Evolutionary conservation across 1,140 invertebrate species (phyloP), one percentile per base, ranked within the genome.

Genomic region (Epicauta chinensis): DNA sequence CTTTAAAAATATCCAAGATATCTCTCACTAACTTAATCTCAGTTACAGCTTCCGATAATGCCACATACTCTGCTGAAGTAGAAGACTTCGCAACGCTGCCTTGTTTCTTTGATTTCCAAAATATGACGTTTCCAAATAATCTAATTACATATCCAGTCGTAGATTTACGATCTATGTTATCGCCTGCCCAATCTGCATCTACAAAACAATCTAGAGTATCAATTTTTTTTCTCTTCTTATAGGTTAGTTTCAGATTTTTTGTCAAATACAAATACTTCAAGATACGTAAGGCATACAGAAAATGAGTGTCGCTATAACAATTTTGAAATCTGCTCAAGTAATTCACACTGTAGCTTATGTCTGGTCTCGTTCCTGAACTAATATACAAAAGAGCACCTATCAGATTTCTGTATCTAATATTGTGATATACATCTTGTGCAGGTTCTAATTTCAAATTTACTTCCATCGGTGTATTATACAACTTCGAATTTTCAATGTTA

Each of bases 151-250:
- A 65, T 50, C 66, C 65, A 15, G 64, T 53, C 17, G 66, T 70
- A 42, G 62, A 71, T 48, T 70, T 70, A 52, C 66, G 59, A 58
- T 71, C 63, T 9, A 60, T 13, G 58, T 56, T 64, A 62, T 71
- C 69, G 51, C 61, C 66, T 55, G 67, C 68, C 37, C 47, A 72
- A 43, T 71, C 67, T 51, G 69, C 54, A 56, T 70, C 68, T 43
- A 66, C 65, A 41, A 61, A 57, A 62, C 66, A 68, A 61, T 69
- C 62, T 16, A 70, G 53, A 42, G 60, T 53, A 37, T 70, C 58
- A 60, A 40, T 42, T 51, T 65, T 35, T 10, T 40, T 16, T 53
- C 61, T 67, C 45, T 61, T 43, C 54, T 55, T 56, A 45, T 63
- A 69, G 32, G 51, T 70, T 57, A 71, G 54, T 48, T 70, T 67